Conservation (phyloP, 2,113 vertebrate species). For the Tyto alba region DNA sequence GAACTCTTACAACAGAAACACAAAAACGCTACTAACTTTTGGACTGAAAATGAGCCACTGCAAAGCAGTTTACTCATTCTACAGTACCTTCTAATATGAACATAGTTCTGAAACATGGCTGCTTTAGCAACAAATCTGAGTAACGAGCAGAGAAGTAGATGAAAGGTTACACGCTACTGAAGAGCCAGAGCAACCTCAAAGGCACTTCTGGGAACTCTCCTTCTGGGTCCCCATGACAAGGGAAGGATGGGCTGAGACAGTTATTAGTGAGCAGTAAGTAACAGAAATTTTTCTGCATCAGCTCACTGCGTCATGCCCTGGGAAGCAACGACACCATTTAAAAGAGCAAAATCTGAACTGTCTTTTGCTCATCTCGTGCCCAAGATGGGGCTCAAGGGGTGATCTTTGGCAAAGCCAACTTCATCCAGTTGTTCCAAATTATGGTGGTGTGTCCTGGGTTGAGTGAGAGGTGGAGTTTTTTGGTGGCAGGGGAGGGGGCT, state of each 20-base stretch:
- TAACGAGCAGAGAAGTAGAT: accelerated
- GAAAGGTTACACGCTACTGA: background rate
- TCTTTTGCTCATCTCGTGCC: background rate
- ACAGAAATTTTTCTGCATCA: background rate
- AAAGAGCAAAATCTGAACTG: background rate
- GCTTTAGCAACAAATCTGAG: background rate
- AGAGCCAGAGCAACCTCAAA: background rate
- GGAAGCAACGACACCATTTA: background rate
- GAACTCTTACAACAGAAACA: background rate
- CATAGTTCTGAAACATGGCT: accelerated
- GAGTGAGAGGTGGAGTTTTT: too few relatives aligned
- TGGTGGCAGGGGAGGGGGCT: too few relatives aligned
- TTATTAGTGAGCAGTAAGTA: background rate
- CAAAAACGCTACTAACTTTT: background rate
- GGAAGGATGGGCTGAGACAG: background rate
- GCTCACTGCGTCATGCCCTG: accelerated
- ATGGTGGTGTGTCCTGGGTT: accelerated
- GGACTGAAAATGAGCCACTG: background rate
- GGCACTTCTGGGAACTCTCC: background rate
- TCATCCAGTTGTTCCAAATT: background rate
- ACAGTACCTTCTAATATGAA: accelerated
- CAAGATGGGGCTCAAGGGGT: background rate
- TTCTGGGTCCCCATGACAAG: background rate
- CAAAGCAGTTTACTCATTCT: background rate
- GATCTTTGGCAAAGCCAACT: background rate